Percentiles rank a stretch among this genome's conserved stretches.
Conservation (phyloP, 2,797 vertebrate genomes). For the Hippocampus kuda region DNA sequence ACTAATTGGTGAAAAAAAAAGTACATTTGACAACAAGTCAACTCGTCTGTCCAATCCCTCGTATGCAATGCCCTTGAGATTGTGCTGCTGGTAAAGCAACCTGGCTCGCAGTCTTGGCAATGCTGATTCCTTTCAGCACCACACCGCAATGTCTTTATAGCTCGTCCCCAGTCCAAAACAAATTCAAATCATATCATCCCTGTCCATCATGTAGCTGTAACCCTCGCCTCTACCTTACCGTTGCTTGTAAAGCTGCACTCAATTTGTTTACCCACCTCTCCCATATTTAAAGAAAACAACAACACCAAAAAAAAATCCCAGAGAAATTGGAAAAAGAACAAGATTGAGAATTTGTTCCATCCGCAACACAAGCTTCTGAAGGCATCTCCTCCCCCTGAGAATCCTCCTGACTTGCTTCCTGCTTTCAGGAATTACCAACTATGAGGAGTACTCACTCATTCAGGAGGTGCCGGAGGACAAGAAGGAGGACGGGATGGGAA, state of each 20-base stretch:
- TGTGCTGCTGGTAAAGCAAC: too few relatives aligned
- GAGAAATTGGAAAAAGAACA: conserved; percentile 12
- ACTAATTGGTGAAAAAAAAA: too few relatives aligned
- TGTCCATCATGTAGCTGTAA: too few relatives aligned
- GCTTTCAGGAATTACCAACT: conserved; percentile 95
- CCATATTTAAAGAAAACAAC: conserved; percentile 1
- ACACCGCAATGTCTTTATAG: too few relatives aligned
- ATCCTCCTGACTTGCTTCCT: conserved; percentile 13
- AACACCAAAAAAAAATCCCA: not conserved
- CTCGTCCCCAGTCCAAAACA: too few relatives aligned
- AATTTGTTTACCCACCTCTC: not conserved
- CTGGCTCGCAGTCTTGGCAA: too few relatives aligned
- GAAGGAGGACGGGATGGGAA: conserved; percentile 87
- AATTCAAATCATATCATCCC: too few relatives aligned
- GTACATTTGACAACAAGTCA: too few relatives aligned
- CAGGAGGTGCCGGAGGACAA: conserved; percentile 88
- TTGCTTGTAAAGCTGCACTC: not conserved
- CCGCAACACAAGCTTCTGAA: conserved; percentile 1
- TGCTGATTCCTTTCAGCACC: too few relatives aligned
- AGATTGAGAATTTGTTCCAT: conserved; percentile 14
- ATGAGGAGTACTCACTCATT: conserved; percentile 98
- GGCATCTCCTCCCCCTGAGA: conserved; percentile 17
- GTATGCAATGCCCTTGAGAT: too few relatives aligned
- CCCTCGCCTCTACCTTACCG: too few relatives aligned
- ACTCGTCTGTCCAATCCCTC: too few relatives aligned